Evolutionary conservation across 2,113 vertebrate species (phyloP), one percentile per base, ranked within the genome.

Genomic region (Silurus glanis): DNA sequence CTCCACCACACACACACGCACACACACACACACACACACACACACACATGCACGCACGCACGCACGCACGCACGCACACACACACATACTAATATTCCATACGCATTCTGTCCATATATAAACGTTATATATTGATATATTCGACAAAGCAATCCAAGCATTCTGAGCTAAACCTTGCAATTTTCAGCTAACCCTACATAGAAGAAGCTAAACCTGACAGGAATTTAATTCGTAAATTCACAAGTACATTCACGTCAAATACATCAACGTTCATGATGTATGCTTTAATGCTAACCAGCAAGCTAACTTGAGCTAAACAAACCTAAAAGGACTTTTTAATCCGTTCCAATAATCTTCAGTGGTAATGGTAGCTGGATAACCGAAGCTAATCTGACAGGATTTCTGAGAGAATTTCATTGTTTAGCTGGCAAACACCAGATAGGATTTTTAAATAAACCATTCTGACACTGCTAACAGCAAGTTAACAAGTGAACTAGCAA

Each of bases 1-100:
- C 91, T 92, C 80, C 83, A 78, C 86, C 86, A 84, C 90, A 91
- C 87, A 89, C 86, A 81, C 28, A 84, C 51, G 79, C 80, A 88
- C 56, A 69, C 76, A 67, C 47, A 83, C 62, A 49, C 45, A 71
- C 81, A 51, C 92, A 85, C 56, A 67, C 49, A 84, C 76, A 51
- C 75, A 75, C 80, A 75, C 80, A 82, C 79, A 86, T 58, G 45
- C 47, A 53, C 80, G 51, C 67, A 25, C 79, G 59, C 49, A 84
- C 76, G 37, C 75, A 75, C 80, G 64, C 83, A 78, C 86, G 84
- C 76, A 51, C 75, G 62, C 80, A 75, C 80, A 82, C 79, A 86
- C 69, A 55, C 47, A 53, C 80, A 62, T 55, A 25, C 66, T 55
- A 6, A 56, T 47, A 55, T 89, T 88, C 83, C 89, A 88, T 82